Evolutionary conservation across 2,797 vertebrate genomes (phyloP).

Genomic region (Valencia hispanica): DNA sequence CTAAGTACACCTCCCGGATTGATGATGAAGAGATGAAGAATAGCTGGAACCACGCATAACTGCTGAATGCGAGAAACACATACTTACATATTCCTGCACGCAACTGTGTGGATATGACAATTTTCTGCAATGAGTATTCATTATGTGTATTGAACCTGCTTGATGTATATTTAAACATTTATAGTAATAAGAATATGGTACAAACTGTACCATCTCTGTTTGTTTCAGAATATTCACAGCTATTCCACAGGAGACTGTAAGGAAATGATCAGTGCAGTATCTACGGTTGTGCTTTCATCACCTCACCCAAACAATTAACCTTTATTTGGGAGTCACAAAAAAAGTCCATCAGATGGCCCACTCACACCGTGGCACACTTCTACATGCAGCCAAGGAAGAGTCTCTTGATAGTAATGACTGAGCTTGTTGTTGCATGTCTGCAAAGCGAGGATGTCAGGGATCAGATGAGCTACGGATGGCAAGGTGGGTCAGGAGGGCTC

Average conservation of each 20-base stretch:
- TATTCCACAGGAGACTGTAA: slow-evolving; percentile 95
- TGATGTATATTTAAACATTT: background rate
- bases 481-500: slow-evolving; percentile 91
- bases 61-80: too few relatives aligned
- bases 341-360: slow-evolving; percentile 93
- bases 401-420: slow-evolving; percentile 89
- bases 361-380: slow-evolving; percentile 86
- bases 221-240: slow-evolving; percentile 96
- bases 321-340: slow-evolving; percentile 87
- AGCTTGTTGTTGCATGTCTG: slow-evolving; percentile 78
- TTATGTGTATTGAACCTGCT: background rate
- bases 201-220: slow-evolving; percentile 86
- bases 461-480: slow-evolving; percentile 94
- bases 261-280: slow-evolving; percentile 81
- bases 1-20: background rate
- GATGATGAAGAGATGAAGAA: background rate
- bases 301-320: slow-evolving; percentile 85
- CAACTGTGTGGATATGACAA: background rate
- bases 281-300: slow-evolving; percentile 74
- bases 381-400: slow-evolving; percentile 89
- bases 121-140: background rate
- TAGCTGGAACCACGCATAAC: background rate
- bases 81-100: background rate
- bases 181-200: background rate
- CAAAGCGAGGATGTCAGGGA: slow-evolving; percentile 92